phyloP scores from a whole-genome alignment of 2,113 vertebrate species.

The Laticauda colubrina region DNA sequence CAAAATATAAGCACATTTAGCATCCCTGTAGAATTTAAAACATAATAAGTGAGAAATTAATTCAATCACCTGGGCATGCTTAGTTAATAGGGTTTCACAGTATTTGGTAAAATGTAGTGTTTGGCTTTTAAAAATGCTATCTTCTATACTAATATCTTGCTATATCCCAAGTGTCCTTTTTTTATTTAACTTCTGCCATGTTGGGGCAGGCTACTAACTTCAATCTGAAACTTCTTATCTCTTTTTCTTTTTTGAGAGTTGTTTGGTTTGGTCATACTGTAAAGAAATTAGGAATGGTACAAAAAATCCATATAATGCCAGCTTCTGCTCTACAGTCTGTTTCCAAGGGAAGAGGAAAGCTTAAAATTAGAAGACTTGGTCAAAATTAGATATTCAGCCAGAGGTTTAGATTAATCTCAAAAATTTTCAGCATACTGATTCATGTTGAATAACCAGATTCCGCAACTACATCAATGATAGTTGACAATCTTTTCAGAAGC shows the following conservation, averaged over 20 bases:
- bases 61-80: not conserved
- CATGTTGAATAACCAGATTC: not conserved
- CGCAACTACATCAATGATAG: not conserved
- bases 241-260: not conserved
- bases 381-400: not conserved
- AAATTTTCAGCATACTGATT: not conserved
- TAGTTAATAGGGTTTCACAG: not conserved
- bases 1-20: not conserved
- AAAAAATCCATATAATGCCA: not conserved
- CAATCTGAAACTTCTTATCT: not conserved
- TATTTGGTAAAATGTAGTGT: not conserved
- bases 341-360: not conserved
- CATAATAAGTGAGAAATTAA: not conserved
- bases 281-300: not conserved
- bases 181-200: not conserved
- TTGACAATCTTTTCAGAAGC: not conserved
- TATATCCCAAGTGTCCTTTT: not conserved
- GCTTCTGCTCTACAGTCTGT: not conserved
- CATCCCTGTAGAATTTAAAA: not conserved
- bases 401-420: not conserved
- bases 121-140: not conserved
- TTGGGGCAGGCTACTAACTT: not conserved
- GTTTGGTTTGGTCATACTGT: not conserved
- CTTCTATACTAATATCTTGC: not conserved
- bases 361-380: not conserved